phyloP scores from a whole-genome alignment of 1,140 invertebrate genomes.

The Yoshiicerus persimilis region DNA sequence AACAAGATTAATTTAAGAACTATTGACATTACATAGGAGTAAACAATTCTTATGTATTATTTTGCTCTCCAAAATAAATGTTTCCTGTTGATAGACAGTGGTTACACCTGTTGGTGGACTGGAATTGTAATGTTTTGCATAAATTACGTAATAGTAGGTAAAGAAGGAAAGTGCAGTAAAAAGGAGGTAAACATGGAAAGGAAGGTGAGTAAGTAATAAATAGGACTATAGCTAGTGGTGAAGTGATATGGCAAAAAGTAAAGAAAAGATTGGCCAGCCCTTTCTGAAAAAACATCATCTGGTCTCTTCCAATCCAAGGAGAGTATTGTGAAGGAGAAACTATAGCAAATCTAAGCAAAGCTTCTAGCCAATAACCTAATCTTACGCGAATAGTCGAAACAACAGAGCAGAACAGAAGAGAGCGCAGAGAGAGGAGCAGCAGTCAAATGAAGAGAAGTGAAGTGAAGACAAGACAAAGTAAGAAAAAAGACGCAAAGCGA shows the following conservation, averaged over 20 bases:
- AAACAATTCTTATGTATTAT: no score
- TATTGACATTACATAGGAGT: no score
- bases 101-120: no score
- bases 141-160: neutral
- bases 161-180: neutral
- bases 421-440: neutral
- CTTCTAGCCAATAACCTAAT: neutral
- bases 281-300: slow-evolving; percentile 21
- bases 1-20: no score
- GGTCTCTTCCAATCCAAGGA: slow-evolving; percentile 14
- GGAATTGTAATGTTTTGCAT: no score
- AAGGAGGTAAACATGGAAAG: neutral
- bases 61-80: no score
- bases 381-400: slow-evolving; percentile 15
- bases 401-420: neutral
- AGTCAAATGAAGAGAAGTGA: neutral
- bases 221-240: neutral
- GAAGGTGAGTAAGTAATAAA: neutral
- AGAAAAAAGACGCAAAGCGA: neutral
- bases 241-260: neutral
- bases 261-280: slow-evolving; percentile 8
- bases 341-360: slow-evolving; percentile 18
- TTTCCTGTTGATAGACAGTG: no score
- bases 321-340: slow-evolving; percentile 11
- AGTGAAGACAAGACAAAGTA: neutral